Conservation (phyloP, 2,113 vertebrate species). For the Myotis davidii region DNA sequence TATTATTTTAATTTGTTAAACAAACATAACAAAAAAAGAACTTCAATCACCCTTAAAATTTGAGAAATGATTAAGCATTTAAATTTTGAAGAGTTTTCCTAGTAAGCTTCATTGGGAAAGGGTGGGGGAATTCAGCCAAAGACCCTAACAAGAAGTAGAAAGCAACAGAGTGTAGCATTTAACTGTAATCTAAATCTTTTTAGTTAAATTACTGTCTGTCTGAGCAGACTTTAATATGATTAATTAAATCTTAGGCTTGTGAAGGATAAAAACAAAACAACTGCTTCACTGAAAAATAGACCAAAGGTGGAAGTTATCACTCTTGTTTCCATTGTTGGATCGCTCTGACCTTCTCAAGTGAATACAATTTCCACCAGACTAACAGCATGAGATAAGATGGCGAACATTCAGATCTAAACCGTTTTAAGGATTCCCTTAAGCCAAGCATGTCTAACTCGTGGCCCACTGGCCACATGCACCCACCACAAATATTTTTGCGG, state of each 20-base stretch:
- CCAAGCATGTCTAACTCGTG: too few relatives aligned
- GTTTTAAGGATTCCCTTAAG: neutral
- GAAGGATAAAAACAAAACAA: constrained; percentile 48
- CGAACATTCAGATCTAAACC: constrained; percentile 42
- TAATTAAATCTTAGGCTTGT: constrained; percentile 33
- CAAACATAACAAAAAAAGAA: neutral
- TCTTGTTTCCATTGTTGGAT: neutral
- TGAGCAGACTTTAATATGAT: constrained; percentile 19
- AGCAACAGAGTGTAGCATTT: neutral
- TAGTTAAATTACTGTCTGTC: constrained; percentile 14
- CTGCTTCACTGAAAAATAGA: constrained; percentile 7
- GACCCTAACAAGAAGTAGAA: constrained; percentile 49
- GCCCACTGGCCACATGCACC: too few relatives aligned
- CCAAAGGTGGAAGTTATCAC: constrained; percentile 6
- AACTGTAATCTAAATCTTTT: constrained; percentile 33
- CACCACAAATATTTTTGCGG: too few relatives aligned
- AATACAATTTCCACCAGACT: constrained; percentile 20
- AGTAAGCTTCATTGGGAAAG: neutral
- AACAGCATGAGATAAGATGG: neutral
- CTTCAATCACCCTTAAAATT: constrained; percentile 35
- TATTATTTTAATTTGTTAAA: constrained; percentile 37
- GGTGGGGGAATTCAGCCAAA: constrained; percentile 14
- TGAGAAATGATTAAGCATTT: constrained; percentile 37
- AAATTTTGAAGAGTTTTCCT: constrained; percentile 47
- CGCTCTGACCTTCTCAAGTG: neutral